Percentiles rank a stretch among this genome's conserved stretches.
These are phyloP conservation scores for Drosophila sordidapex DNA, from an alignment of 2,888 invertebrate species.

Conservation along the genomic window DNA sequence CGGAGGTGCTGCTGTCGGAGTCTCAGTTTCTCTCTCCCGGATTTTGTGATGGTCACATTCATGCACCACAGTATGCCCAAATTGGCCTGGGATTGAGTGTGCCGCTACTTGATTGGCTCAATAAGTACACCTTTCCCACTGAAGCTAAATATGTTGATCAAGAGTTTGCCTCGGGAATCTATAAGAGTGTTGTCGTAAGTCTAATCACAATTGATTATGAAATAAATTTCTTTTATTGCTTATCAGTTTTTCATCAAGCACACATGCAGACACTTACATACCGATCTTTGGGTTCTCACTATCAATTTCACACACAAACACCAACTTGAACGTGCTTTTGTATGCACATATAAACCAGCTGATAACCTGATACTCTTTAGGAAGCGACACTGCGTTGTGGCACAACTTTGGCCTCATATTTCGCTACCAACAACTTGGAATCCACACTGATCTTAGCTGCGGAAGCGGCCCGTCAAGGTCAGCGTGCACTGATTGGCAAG, in stretches of 20 bases:
- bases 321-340: background rate
- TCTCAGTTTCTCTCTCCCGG: constrained; percentile 93
- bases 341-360: constrained; percentile 13
- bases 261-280: background rate
- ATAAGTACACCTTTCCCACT: constrained; percentile 93
- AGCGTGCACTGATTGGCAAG: constrained; percentile 95
- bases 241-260: constrained; percentile 31
- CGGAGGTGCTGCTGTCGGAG: constrained; percentile 73
- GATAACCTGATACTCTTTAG: constrained; percentile 85
- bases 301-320: background rate
- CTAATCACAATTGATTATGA: background rate
- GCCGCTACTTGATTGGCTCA: constrained; percentile 93
- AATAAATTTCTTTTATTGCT: constrained; percentile 12
- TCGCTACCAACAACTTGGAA: constrained; percentile 91
- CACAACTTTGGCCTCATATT: constrained; percentile 96
- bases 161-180: constrained; percentile 89
- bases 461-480: constrained; percentile 88
- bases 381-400: constrained; percentile 90
- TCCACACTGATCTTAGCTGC: constrained; percentile 90
- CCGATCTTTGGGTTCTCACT: constrained; percentile 5
- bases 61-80: constrained; percentile 95
- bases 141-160: constrained; percentile 90
- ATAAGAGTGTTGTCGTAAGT: constrained; percentile 92
- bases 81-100: constrained; percentile 92
- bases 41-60: constrained; percentile 95